phyloP scores from a whole-genome alignment of 2,797 vertebrate species.

The Aplochiton taeniatus region DNA sequence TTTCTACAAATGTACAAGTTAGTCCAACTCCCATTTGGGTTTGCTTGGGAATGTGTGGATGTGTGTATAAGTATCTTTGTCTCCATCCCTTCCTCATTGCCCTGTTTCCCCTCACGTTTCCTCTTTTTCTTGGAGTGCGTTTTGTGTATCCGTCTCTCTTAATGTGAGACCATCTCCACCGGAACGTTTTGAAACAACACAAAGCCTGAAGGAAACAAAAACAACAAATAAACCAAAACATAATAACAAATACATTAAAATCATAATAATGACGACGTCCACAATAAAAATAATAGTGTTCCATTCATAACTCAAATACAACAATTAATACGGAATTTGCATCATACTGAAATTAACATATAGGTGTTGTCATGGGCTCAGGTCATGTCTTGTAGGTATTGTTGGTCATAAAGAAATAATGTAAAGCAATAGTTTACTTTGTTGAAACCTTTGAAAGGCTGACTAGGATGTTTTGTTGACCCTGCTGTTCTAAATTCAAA shows the following conservation, averaged over 20 bases:
- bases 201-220: conserved; percentile 93
- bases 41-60: conserved; percentile 6
- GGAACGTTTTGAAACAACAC: conserved; percentile 98
- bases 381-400: too few species aligned
- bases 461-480: too few species aligned
- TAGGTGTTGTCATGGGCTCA: background rate
- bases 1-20: too few species aligned
- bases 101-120: background rate
- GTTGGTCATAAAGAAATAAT: too few species aligned
- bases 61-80: conserved; percentile 9
- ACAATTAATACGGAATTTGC: too few species aligned
- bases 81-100: background rate
- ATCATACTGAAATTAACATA: too few species aligned
- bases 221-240: conserved; percentile 34
- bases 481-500: too few species aligned
- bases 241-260: conserved; percentile 5
- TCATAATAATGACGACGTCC: background rate
- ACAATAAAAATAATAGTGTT: too few species aligned
- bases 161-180: conserved; percentile 92
- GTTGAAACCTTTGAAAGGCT: too few species aligned
- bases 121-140: conserved; percentile 1
- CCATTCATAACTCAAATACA: too few species aligned
- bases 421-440: too few species aligned
- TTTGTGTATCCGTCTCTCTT: conserved; percentile 68
- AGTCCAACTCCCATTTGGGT: background rate